A percentile compares a stretch with the other conserved stretches of the same genome.
Evolutionary conservation across 1,140 invertebrate species (phyloP).

Genomic region (Sarcophaga bullata): DNA sequence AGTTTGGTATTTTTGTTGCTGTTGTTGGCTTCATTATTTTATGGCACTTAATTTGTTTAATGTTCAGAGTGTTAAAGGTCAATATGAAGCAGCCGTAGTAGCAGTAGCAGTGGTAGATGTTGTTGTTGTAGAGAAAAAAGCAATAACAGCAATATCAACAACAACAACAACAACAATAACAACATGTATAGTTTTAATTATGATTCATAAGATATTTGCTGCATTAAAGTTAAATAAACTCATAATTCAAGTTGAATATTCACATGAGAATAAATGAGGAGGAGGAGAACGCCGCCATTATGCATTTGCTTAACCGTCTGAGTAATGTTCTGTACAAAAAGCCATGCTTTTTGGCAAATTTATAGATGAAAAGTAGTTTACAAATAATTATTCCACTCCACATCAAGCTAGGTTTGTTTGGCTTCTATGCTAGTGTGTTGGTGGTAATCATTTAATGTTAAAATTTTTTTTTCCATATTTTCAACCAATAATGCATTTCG

Average conservation of each 20-base stretch:
- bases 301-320: not conserved
- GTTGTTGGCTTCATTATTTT: not conserved
- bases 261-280: not conserved
- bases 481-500: constrained; percentile 4
- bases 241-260: not conserved
- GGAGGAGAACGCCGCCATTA: not conserved
- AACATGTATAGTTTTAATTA: not conserved
- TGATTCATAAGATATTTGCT: constrained; percentile 11
- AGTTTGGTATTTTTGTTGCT: too few species aligned
- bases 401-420: too few species aligned
- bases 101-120: too few species aligned
- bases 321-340: too few species aligned
- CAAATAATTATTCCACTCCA: too few species aligned
- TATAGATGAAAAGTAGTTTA: too few species aligned
- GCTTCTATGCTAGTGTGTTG: not conserved
- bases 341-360: too few species aligned
- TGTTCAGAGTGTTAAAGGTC: constrained; percentile 23
- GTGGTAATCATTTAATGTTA: constrained; percentile 14
- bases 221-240: constrained; percentile 3
- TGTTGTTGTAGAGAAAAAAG: too few species aligned
- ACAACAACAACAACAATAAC: too few species aligned
- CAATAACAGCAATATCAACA: too few species aligned
- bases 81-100: not conserved
- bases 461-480: not conserved
- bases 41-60: constrained; percentile 27